A percentile compares a stretch with the other conserved stretches of the same genome.
These are phyloP conservation scores for Trematocara caparti DNA, from an alignment of 2,797 vertebrate genomes.

Conservation along the genomic window DNA sequence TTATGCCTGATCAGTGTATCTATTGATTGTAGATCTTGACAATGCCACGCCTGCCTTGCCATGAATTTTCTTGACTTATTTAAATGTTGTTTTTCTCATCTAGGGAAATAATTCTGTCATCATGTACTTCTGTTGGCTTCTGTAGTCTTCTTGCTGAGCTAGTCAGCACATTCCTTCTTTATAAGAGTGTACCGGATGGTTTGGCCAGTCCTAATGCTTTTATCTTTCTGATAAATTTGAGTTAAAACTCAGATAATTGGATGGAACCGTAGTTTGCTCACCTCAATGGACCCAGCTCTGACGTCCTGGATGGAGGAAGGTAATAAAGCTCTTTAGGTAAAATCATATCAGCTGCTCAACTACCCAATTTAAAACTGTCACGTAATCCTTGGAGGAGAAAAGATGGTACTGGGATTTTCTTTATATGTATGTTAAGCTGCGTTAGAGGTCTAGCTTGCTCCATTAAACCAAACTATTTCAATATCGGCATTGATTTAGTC, in stretches of 20 bases:
- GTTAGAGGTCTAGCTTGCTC: background rate
- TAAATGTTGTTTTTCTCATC: background rate
- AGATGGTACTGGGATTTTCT: background rate
- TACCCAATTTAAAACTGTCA: background rate
- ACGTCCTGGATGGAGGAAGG: background rate
- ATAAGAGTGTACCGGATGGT: background rate
- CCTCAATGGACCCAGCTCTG: background rate
- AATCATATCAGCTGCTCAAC: background rate
- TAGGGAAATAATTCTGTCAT: background rate
- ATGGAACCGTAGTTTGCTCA: background rate
- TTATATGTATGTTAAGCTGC: background rate
- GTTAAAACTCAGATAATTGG: background rate
- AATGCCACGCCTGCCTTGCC: background rate
- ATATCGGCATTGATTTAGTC: background rate
- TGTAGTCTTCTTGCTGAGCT: background rate
- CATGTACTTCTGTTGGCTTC: background rate
- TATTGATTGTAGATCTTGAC: background rate
- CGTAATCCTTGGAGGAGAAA: background rate
- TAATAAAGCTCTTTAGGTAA: background rate
- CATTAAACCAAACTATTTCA: background rate
- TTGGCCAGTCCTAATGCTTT: background rate
- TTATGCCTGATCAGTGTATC: background rate
- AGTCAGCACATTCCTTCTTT: background rate
- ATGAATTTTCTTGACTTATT: background rate
- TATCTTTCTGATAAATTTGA: background rate